Evolutionary conservation across 92 coral and sea anemone genomes (phyloP).

Genomic region (Nematostella vectensis): DNA sequence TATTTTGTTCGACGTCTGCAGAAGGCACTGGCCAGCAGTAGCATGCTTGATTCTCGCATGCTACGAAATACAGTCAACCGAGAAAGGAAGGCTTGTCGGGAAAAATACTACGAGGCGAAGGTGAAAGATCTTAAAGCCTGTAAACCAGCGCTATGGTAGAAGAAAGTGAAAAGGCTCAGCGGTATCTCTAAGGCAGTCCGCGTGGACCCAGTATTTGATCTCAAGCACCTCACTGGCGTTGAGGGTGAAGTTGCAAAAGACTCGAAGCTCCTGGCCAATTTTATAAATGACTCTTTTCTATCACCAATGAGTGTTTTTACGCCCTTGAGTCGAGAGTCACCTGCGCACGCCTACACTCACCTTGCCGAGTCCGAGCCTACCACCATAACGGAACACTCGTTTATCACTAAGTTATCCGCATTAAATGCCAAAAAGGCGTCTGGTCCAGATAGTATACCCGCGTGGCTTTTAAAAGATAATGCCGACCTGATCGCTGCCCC

Average conservation of each 20-base stretch:
- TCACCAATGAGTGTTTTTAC: slow-evolving; percentile 2
- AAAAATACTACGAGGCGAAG: slow-evolving; percentile 16
- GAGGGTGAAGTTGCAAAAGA: slow-evolving; percentile 1
- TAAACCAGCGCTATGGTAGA: slow-evolving; percentile 25
- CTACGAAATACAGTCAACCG: slow-evolving; percentile 22
- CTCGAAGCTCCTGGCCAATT: not conserved
- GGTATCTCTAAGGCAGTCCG: slow-evolving; percentile 7
- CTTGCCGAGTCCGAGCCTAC: too few relatives aligned
- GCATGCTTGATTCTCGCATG: not conserved
- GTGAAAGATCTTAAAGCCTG: slow-evolving; percentile 20
- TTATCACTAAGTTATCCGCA: too few relatives aligned
- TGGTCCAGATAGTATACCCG: too few relatives aligned
- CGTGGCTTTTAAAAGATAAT: too few relatives aligned
- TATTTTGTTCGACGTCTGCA: slow-evolving; percentile 8
- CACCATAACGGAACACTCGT: too few relatives aligned
- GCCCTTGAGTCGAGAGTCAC: not conserved
- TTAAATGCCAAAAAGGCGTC: too few relatives aligned
- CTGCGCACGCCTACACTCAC: not conserved
- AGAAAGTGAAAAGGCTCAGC: slow-evolving; percentile 15
- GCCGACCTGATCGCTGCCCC: too few relatives aligned
- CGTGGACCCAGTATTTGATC: not conserved
- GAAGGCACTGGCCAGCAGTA: slow-evolving; percentile 11
- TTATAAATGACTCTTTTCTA: not conserved
- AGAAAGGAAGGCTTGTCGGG: slow-evolving; percentile 15
- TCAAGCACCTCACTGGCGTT: not conserved